Evolutionary conservation across 2,888 invertebrate species (phyloP).

Genomic region (Eupithecia vulgata): DNA sequence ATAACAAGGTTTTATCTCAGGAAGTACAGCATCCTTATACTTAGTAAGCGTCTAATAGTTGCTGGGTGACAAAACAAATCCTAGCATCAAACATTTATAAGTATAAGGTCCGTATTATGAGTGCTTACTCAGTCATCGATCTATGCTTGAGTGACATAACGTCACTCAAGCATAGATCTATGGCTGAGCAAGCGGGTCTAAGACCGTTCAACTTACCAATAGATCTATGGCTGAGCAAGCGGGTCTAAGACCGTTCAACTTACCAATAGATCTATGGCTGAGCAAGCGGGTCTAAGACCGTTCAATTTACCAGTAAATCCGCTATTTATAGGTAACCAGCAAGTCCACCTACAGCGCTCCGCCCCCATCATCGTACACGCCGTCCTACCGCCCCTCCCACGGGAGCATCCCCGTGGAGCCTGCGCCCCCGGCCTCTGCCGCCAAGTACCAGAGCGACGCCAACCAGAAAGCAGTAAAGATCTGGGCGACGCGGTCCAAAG

Average conservation of each 20-base stretch:
- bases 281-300: not conserved
- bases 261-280: too few species aligned
- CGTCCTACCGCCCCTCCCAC: conserved; percentile 24
- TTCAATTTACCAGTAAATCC: not conserved
- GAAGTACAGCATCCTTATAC: not conserved
- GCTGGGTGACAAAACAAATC: not conserved
- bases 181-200: too few species aligned
- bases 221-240: too few species aligned
- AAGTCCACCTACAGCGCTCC: conserved; percentile 43
- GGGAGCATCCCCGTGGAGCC: conserved; percentile 56
- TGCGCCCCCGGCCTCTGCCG: conserved; percentile 63
- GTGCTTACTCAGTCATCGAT: too few species aligned
- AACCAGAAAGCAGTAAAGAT: conserved; percentile 75
- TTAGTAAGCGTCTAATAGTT: not conserved
- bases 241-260: too few species aligned
- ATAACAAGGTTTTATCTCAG: not conserved
- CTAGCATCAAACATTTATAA: not conserved
- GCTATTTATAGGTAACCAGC: conserved; percentile 60
- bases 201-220: too few species aligned
- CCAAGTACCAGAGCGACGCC: conserved; percentile 71
- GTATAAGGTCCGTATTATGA: too few species aligned
- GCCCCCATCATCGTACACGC: conserved; percentile 44
- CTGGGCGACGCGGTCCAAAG: conserved; percentile 75
- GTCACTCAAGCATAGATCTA: too few species aligned
- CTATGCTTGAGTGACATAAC: too few species aligned